Base-by-base conservation (phyloP, 2,888 invertebrate genomes). In the Brenthis ino region DNA sequence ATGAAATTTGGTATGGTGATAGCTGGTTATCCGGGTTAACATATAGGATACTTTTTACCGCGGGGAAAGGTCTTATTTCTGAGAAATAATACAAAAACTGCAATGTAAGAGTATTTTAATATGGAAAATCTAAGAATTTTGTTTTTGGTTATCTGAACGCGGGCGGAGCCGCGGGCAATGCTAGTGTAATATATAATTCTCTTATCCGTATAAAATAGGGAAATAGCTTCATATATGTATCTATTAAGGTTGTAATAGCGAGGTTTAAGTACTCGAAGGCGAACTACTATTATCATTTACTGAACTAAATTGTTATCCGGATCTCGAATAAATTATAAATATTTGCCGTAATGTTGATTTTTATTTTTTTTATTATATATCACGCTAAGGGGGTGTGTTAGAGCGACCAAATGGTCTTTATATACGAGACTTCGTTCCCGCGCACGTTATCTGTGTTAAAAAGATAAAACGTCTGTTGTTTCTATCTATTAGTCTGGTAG, bases 351-450 rank as follows among this genome's bases (percentile, higher is more conserved):
- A 11, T 43, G 11, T 43, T 37, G 64, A 68, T 66, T 68, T 70
- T 69, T 70, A 65, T 64, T 60, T 57, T 70, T 72, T 60, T 71
- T 73, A 69, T 70, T 60, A n/a, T 57, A 6, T 67, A 73, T 73
- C 76, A 76, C 76, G 76, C 71, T 69, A 60, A 56, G 43, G 61
- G 63, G 58, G 68, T 57, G 74, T 76, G 74, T 68, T 53, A 6
- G 58, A 11, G 37, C 37, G 11, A 43, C 37, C 11, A 70, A 67
- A 64, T 67, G 55, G 51, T 64, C 66, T 55, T 57, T 57, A 54
- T 69, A 57, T 33, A 55, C 65, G 69, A 68, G 72, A 68, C 73
- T 68, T 72, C 71, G 70, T 55, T 71, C 72, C 57, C 67, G 57
- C 51, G 50, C 56, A 6, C 55, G 61, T 73, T 75, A 75, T 74